Evolutionary conservation across 2,113 vertebrate genomes (phyloP), one percentile per base, ranked within the genome.

Genomic region (Amia ocellicauda): DNA sequence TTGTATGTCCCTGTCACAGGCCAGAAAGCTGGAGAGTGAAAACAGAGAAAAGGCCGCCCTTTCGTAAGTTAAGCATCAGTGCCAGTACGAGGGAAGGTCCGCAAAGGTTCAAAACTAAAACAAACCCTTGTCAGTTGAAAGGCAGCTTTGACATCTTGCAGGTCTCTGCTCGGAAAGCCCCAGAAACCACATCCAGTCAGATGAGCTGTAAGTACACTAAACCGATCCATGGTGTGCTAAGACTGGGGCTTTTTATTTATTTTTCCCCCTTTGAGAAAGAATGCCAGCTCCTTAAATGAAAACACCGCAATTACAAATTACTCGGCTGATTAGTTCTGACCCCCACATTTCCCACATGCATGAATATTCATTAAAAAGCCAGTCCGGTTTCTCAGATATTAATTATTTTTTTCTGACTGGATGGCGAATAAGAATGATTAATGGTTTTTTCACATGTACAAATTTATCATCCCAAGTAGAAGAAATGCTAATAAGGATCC

Each of bases 391-490:
- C 60, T 65, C 61, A 68, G 67, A 76, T 72, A 67, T 68, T 67
- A 73, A 62, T 85, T 81, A 76, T 78, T 78, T 75, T 82, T 77
- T 70, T 83, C 75, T 29, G 77, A 79, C 78, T 79, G 83, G 86
- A 86, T 85, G 82, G 83, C 84, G 86, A 89, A 86, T 85, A 88
- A 85, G 85, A 87, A 87, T 89, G 89, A 90, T 90, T 90, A 89
- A 90, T 90, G 87, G 80, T 86, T 87, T 88, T 85, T 82, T 79
- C 80, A 80, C 76, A 82, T 80, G 80, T 85, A 82, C 83, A 86
- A 85, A 90, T 89, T 86, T 86, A 89, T 90, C 89, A 90, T 86
- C 78, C 74, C 61, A 29, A 72, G 75, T 79, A 76, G 78, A 78
- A 57, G 70, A 84, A 74, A 78, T 81, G 69, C 83, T 89, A 90